Evolutionary conservation across 1,140 invertebrate species (phyloP), one percentile per base, ranked within the genome.

Genomic region (Euborellia annulipes): DNA sequence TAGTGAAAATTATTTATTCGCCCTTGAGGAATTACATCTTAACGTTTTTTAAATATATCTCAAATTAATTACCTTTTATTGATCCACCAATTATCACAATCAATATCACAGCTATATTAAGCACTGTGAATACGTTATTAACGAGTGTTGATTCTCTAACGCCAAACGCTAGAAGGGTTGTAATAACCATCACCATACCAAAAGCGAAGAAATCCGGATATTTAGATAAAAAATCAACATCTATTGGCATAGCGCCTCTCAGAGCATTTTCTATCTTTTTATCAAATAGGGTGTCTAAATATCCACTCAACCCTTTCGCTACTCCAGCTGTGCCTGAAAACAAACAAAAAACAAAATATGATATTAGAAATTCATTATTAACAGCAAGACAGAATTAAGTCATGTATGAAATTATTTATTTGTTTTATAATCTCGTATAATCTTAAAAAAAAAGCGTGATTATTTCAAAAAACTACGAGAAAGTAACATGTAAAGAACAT

Each of bases 251-350:
- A 7, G 72, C 50, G 1, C 70, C 63, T n/a, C 65, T 64, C 46
- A 94, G 75, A 1, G 73, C 65, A 8, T 68, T 68, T 18, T 71
- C 71, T 64, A 95, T 89, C 9, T 70, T 70, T 47, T 85, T 74
- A 53, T 80, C 72, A 38, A 79, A 68, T 1, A 95, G 60, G 9
- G 79, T 75, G 59, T 96, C 89, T 13, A 96, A 74, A 55, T 94
- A 93, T 41, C 79, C 81, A 56, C 85, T 88, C 57, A 91, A 76
- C 17, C 88, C 91, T 56, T 86, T 75, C 2, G 89, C 90, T n/a
- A 94, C 86, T 52, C 86, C 87, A 3, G 91, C 89, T 0, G 84
- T 82, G 50, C 79, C 82, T 84, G 51, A 3, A 58, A 59, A n/a
- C n/a, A n/a, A n/a, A n/a, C n/a, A n/a, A n/a, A n/a, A n/a, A n/a